Evolutionary conservation across 2,888 invertebrate species (phyloP).

Genomic region (Cyclophora punctaria): DNA sequence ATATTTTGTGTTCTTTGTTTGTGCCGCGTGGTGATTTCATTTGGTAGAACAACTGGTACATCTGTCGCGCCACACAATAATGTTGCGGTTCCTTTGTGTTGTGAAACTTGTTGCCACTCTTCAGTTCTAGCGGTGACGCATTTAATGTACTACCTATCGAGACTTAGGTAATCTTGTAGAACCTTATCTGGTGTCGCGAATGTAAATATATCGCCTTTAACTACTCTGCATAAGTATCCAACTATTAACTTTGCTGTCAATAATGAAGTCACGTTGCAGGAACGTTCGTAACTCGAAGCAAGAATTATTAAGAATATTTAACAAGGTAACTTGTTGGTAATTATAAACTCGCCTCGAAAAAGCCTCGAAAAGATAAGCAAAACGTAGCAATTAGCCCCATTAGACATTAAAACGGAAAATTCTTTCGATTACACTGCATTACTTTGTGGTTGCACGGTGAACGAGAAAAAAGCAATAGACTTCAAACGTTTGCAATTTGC

Average conservation of each 20-base stretch:
- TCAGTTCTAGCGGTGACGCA: constrained; percentile 42
- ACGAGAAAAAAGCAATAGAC: too few relatives aligned
- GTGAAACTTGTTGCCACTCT: constrained; percentile 35
- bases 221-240: background rate
- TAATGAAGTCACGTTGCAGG: constrained; percentile 10
- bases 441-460: too few relatives aligned
- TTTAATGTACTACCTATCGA: constrained; percentile 27
- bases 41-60: constrained; percentile 22
- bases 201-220: constrained; percentile 6
- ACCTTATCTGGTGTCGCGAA: constrained; percentile 40
- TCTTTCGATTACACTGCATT: too few relatives aligned
- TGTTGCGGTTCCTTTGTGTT: constrained; percentile 55
- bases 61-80: constrained; percentile 32
- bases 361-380: constrained; percentile 22
- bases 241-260: constrained; percentile 3
- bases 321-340: background rate
- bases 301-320: background rate
- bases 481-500: too few relatives aligned
- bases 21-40: constrained; percentile 39
- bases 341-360: background rate
- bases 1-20: constrained; percentile 48
- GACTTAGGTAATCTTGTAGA: constrained; percentile 43
- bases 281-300: background rate
- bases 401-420: constrained; percentile 14
- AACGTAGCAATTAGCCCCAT: constrained; percentile 31